Conservation (phyloP, 1,140 invertebrate species). For the Meloidogyne chitwoodi region DNA sequence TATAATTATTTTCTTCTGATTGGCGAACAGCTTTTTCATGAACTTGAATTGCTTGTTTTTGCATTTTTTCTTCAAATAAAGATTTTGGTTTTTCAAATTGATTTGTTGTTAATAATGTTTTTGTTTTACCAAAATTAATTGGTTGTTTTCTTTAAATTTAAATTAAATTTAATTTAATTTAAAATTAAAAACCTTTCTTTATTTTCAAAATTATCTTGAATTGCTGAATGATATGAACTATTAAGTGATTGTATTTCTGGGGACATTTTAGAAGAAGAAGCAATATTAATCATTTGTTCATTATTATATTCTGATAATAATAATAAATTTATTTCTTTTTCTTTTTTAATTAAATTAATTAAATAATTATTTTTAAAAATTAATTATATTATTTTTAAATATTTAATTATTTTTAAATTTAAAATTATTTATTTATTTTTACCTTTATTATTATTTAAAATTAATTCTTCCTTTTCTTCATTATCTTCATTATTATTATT, state of each 20-base stretch:
- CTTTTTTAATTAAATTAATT: too few relatives aligned
- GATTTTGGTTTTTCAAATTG: constrained; percentile 53
- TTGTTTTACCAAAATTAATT: background rate
- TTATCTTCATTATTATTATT: too few relatives aligned
- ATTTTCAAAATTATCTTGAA: background rate
- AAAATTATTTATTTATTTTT: too few relatives aligned
- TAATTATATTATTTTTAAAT: too few relatives aligned
- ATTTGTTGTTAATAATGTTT: constrained; percentile 5
- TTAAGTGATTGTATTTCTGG: background rate
- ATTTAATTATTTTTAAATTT: too few relatives aligned
- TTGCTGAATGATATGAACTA: constrained; percentile 13
- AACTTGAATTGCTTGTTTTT: constrained; percentile 50
- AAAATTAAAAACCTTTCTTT: background rate
- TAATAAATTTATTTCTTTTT: background rate
- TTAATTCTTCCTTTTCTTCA: too few relatives aligned
- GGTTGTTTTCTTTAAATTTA: background rate
- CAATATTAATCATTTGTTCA: too few relatives aligned
- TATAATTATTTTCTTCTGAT: background rate
- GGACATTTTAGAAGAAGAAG: background rate
- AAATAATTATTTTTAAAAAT: too few relatives aligned
- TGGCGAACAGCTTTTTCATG: background rate
- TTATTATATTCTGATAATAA: background rate
- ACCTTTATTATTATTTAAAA: too few relatives aligned
- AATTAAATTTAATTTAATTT: background rate
- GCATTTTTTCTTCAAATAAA: constrained; percentile 54